phyloP scores from a whole-genome alignment of 2,888 invertebrate genomes.

The Caenorhabditis japonica region DNA sequence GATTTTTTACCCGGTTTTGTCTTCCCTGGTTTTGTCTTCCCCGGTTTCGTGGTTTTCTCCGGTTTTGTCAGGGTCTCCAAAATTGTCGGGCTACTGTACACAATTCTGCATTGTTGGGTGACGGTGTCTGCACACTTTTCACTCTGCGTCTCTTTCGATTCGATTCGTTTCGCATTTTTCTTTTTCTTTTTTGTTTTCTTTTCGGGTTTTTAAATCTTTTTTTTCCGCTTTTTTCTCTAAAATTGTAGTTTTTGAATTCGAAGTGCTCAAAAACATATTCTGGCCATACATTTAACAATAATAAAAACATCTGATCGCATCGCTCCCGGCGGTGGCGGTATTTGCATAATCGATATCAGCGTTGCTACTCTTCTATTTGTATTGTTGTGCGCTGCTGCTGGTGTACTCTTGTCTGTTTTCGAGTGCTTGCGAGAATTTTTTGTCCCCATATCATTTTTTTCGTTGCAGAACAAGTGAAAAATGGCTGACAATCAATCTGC shows the following conservation, averaged over 20 bases:
- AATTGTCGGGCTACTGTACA: constrained; percentile 14
- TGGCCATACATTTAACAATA: too few relatives aligned
- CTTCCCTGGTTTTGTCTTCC: too few relatives aligned
- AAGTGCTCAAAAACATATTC: too few relatives aligned
- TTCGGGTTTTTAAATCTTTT: not conserved
- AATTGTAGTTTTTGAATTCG: too few relatives aligned
- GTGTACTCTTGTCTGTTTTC: constrained; percentile 23
- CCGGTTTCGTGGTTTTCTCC: not conserved
- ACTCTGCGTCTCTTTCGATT: constrained; percentile 25
- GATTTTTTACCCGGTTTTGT: too few relatives aligned
- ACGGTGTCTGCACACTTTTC: constrained; percentile 8
- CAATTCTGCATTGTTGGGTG: constrained; percentile 14
- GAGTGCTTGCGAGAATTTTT: not conserved
- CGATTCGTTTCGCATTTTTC: not conserved
- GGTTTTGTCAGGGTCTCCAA: too few relatives aligned
- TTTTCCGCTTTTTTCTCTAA: not conserved
- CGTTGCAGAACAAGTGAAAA: constrained; percentile 5
- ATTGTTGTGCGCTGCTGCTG: constrained; percentile 6
- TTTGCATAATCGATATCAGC: constrained; percentile 44
- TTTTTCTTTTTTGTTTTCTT: not conserved
- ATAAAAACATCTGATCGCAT: too few relatives aligned
- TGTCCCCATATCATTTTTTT: not conserved
- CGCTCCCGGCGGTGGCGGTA: too few relatives aligned
- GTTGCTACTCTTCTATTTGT: not conserved
- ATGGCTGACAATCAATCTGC: constrained; percentile 32